These are phyloP conservation scores for Lacanobia wlatinum DNA, from an alignment of 2,888 invertebrate species.

Conservation along the genomic window DNA sequence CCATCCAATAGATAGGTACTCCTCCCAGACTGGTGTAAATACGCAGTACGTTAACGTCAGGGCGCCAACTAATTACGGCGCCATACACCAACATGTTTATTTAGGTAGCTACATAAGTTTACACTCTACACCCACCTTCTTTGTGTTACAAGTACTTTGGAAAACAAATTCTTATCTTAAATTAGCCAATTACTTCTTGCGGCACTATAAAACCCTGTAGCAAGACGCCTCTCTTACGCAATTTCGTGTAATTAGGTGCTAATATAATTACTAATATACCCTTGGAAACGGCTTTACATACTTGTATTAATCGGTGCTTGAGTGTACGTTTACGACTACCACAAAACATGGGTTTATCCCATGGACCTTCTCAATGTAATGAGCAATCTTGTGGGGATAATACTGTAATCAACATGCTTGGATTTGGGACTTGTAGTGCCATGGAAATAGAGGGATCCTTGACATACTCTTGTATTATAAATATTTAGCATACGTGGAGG, in stretches of 20 bases:
- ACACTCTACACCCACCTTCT: constrained; percentile 42
- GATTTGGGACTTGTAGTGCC: not conserved
- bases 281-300: constrained; percentile 36
- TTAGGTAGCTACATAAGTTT: constrained; percentile 49
- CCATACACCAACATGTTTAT: constrained; percentile 56
- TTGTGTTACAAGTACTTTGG: constrained; percentile 43
- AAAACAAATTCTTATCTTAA: constrained; percentile 49
- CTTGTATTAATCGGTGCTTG: constrained; percentile 14
- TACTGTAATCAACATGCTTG: constrained; percentile 27
- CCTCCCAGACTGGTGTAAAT: constrained; percentile 17
- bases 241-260: constrained; percentile 42
- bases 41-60: constrained; percentile 31
- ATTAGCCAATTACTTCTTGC: constrained; percentile 52
- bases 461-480: not conserved
- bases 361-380: constrained; percentile 6
- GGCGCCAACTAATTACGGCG: constrained; percentile 38
- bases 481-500: too few species aligned
- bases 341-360: constrained; percentile 15
- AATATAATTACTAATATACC: constrained; percentile 58
- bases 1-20: constrained; percentile 10
- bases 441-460: not conserved
- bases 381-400: constrained; percentile 14
- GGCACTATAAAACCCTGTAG: constrained; percentile 40
- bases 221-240: constrained; percentile 35
- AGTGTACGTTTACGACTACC: not conserved